phyloP scores from a whole-genome alignment of 1,140 invertebrate species.

The Drosophila sp. region DNA sequence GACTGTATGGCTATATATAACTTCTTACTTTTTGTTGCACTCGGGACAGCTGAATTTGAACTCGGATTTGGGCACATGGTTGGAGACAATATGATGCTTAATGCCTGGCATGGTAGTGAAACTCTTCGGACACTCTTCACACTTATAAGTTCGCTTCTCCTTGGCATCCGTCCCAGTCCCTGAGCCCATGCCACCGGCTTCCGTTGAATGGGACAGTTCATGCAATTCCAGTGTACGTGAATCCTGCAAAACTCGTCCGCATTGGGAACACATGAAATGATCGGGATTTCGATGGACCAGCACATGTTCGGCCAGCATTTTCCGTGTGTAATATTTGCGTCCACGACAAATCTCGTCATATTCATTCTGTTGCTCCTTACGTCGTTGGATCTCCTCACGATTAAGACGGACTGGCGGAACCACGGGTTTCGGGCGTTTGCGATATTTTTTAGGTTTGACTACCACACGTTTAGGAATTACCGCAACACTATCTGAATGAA shows the following conservation, averaged over 20 bases:
- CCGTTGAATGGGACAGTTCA: slow-evolving; percentile 53
- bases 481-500: slow-evolving; percentile 39
- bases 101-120: slow-evolving; percentile 69
- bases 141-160: slow-evolving; percentile 60
- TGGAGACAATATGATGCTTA: slow-evolving; percentile 69
- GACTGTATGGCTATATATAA: not conserved
- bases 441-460: slow-evolving; percentile 76
- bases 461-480: slow-evolving; percentile 72
- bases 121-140: slow-evolving; percentile 73
- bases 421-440: slow-evolving; percentile 67
- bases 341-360: slow-evolving; percentile 77
- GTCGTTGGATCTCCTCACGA: slow-evolving; percentile 64
- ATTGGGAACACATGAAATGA: slow-evolving; percentile 72
- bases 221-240: slow-evolving; percentile 64
- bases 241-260: slow-evolving; percentile 60
- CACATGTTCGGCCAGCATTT: slow-evolving; percentile 69
- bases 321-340: slow-evolving; percentile 64
- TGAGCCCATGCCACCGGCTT: not conserved
- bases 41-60: slow-evolving; percentile 73
- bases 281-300: slow-evolving; percentile 75
- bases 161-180: slow-evolving; percentile 35
- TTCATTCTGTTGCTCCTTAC: slow-evolving; percentile 55
- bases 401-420: slow-evolving; percentile 68
- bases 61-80: slow-evolving; percentile 78
- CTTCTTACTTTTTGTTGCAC: slow-evolving; percentile 74